Conservation (phyloP, 2,797 vertebrate species). For the Ispidina lecontei region DNA sequence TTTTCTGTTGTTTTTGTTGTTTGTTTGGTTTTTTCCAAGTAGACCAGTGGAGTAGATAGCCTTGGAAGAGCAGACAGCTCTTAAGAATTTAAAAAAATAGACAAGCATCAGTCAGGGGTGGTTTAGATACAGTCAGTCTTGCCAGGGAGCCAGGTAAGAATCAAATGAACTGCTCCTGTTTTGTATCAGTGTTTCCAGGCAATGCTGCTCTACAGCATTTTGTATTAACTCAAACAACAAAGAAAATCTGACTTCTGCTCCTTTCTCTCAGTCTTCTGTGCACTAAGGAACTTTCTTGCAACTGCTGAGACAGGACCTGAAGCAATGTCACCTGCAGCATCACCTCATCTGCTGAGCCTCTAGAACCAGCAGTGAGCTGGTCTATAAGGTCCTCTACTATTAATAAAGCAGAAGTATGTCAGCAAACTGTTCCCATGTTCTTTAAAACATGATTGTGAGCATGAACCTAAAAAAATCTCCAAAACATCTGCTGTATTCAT, state of each 20-base stretch:
- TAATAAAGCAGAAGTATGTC: background rate
- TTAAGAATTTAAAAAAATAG: background rate
- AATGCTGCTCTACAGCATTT: background rate
- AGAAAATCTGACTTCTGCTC: background rate
- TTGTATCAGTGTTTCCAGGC: background rate
- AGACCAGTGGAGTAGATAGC: background rate
- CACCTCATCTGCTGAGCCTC: background rate
- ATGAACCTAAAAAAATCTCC: background rate
- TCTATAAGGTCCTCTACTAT: background rate
- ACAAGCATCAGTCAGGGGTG: background rate
- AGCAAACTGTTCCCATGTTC: background rate
- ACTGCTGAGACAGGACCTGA: background rate
- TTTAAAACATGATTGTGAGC: background rate
- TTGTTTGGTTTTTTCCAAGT: background rate
- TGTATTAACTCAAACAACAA: background rate
- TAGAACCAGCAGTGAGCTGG: background rate
- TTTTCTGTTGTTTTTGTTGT: too few relatives aligned
- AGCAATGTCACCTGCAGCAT: background rate
- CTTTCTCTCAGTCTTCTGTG: background rate
- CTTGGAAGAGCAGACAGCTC: background rate
- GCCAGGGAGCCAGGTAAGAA: background rate
- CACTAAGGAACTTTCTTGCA: background rate
- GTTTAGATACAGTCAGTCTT: background rate
- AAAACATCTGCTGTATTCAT: background rate
- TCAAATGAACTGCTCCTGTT: background rate